Base-by-base conservation (phyloP, 2,113 vertebrate species). In the Dipodomys merriami region DNA sequence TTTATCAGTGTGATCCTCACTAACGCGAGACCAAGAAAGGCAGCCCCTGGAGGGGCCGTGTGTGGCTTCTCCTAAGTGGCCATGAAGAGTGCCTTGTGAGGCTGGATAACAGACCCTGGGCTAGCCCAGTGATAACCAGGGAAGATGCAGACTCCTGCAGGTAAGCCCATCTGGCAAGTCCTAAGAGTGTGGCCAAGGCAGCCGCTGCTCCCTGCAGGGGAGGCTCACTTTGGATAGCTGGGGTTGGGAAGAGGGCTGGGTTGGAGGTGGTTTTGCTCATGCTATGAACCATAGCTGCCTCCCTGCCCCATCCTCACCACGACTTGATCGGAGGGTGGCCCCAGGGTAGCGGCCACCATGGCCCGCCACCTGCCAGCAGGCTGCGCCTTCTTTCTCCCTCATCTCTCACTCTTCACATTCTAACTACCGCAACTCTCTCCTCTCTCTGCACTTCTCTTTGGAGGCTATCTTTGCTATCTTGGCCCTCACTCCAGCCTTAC, bases 71-170 rank as follows among this genome's bases (percentile, higher is more conserved):
- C 30, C 0, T 0, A 22, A 23, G 10, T 25, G 74, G 30, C 68
- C 7, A 4, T 19, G 33, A 23, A 11, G 33, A 71, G 62, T 2
- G 0, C 67, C 67, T 16, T 68, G 49, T 1, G 10, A 30, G n/a
- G 1, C 6, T 15, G 3, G 49, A 29, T 0, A 2, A n/a, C 2
- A 2, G 6, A 85, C 39, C 33, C 35, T 11, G 3, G 39, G 72
- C 1, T 16, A 13, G 68, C 29, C n/a, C 68, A 68, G 64, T 2
- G 4, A 60, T 12, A 16, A 35, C 15, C 76, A 18, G 8, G 0
- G 80, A 79, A 13, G 20, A 68, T 0, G 19, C 65, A 5, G 39
- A 16, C 35, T 18, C 68, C 46, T 0, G 8, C 71, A 27, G 44
- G 33, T 3, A 3, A 0, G 25, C 27, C 76, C 18, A 25, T 5